A percentile compares a stretch with the other conserved stretches of the same genome.
Evolutionary conservation across 2,888 invertebrate species (phyloP).

Genomic region (Aricia artaxerxes): DNA sequence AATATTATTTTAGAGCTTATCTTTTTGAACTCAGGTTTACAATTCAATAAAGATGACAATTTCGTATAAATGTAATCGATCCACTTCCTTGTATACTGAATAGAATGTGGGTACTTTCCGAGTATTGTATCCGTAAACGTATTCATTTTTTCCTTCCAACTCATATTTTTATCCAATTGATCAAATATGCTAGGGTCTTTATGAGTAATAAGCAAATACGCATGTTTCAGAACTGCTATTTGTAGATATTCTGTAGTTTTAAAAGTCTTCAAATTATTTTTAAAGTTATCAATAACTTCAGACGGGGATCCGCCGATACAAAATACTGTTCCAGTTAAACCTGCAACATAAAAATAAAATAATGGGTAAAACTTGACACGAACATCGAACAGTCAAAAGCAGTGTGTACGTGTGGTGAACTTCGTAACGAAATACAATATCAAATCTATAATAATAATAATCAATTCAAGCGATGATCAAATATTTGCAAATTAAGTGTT

Average conservation of each 20-base stretch:
- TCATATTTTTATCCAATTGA: not conserved
- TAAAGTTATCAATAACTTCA: conserved; percentile 47
- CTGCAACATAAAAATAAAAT: conserved; percentile 39
- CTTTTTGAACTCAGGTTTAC: conserved; percentile 35
- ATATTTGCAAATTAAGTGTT: too few relatives aligned
- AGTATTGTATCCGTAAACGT: conserved; percentile 48
- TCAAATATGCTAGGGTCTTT: conserved; percentile 13
- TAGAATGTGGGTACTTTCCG: conserved; percentile 10
- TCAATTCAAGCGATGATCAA: too few relatives aligned
- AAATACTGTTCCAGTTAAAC: conserved; percentile 56
- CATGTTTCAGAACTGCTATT: conserved; percentile 52
- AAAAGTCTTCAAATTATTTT: conserved; percentile 46
- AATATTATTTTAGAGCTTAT: conserved; percentile 50
- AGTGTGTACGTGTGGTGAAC: too few relatives aligned
- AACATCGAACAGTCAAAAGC: too few relatives aligned
- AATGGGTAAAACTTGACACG: not conserved
- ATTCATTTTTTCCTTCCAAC: not conserved
- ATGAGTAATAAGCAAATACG: conserved; percentile 51
- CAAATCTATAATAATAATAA: too few relatives aligned
- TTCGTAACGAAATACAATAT: too few relatives aligned
- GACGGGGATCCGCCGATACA: conserved; percentile 55
- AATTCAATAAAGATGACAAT: not conserved
- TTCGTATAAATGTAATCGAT: not conserved
- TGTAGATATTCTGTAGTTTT: conserved; percentile 50
- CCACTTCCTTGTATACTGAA: not conserved